Evolutionary conservation across 2,888 invertebrate species (phyloP).

Genomic region (Sphinx pinastri): DNA sequence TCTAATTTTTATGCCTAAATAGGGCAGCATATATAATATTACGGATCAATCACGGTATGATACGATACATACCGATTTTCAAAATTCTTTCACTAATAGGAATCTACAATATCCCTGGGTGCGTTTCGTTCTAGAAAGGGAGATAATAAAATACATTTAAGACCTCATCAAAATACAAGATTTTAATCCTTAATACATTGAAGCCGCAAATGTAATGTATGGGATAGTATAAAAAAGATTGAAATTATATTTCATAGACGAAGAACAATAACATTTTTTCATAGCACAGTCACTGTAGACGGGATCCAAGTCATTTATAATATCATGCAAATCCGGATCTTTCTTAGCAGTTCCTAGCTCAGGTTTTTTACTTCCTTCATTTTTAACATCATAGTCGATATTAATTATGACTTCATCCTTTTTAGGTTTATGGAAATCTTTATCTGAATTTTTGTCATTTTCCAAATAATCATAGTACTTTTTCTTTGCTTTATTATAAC

Average conservation of each 20-base stretch:
- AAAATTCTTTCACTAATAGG: no score
- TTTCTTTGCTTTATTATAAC: constrained; percentile 36
- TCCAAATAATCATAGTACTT: constrained; percentile 31
- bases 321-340: constrained; percentile 26
- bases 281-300: constrained; percentile 37
- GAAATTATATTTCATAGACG: neutral
- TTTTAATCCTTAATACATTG: neutral
- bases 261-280: constrained; percentile 16
- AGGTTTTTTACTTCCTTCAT: constrained; percentile 26
- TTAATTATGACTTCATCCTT: constrained; percentile 36
- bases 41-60: no score
- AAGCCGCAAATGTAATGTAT: neutral
- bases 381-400: constrained; percentile 38
- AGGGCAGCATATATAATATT: no score
- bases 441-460: constrained; percentile 32
- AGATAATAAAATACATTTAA: no score
- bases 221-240: neutral
- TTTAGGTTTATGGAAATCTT: constrained; percentile 27
- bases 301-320: constrained; percentile 40
- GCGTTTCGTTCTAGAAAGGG: no score
- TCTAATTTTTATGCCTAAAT: no score
- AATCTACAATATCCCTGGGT: no score
- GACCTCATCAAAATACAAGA: neutral
- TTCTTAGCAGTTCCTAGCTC: neutral
- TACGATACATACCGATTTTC: no score